These are phyloP conservation scores for Drosophila malerkotliana DNA, from an alignment of 1,140 invertebrate genomes.

Conservation along the genomic window DNA sequence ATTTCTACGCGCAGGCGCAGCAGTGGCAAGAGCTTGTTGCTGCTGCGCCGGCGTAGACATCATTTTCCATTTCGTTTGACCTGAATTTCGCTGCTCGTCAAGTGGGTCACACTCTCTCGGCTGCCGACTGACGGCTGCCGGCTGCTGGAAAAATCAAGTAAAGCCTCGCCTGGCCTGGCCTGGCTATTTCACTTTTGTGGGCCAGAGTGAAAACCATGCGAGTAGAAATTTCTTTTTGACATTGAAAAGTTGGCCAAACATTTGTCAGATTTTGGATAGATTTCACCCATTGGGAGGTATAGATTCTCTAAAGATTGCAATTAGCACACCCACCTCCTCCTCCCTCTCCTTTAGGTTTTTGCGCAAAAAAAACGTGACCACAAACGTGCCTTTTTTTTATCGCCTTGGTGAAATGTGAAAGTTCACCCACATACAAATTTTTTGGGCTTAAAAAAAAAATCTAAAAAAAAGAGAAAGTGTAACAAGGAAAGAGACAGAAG, in stretches of 20 bases:
- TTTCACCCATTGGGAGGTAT: conserved; percentile 25
- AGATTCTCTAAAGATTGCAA: conserved; percentile 16
- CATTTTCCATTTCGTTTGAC: conserved; percentile 83
- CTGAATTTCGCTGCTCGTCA: conserved; percentile 72
- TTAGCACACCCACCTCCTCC: conserved; percentile 37
- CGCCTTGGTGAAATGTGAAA: conserved; percentile 71
- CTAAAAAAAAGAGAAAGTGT: conserved; percentile 78
- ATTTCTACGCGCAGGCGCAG: conserved; percentile 70
- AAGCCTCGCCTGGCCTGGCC: too few species aligned
- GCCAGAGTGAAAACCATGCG: conserved; percentile 63
- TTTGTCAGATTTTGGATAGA: conserved; percentile 11
- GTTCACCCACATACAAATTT: conserved; percentile 78
- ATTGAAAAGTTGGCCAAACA: conserved; percentile 76
- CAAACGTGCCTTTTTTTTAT: conserved; percentile 58
- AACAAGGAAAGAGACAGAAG: conserved; percentile 50
- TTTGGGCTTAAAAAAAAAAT: conserved; percentile 41
- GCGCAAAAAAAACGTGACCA: conserved; percentile 62
- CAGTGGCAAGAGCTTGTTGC: conserved; percentile 6
- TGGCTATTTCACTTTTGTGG: conserved; percentile 64
- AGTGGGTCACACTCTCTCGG: conserved; percentile 65
- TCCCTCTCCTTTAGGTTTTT: neutral
- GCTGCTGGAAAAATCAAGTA: conserved; percentile 54
- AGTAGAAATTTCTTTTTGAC: conserved; percentile 69
- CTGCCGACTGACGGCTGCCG: conserved; percentile 13
- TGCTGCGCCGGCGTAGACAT: conserved; percentile 49